Conservation (phyloP, 2,113 vertebrate genomes). For the Tupaia chinensis region DNA sequence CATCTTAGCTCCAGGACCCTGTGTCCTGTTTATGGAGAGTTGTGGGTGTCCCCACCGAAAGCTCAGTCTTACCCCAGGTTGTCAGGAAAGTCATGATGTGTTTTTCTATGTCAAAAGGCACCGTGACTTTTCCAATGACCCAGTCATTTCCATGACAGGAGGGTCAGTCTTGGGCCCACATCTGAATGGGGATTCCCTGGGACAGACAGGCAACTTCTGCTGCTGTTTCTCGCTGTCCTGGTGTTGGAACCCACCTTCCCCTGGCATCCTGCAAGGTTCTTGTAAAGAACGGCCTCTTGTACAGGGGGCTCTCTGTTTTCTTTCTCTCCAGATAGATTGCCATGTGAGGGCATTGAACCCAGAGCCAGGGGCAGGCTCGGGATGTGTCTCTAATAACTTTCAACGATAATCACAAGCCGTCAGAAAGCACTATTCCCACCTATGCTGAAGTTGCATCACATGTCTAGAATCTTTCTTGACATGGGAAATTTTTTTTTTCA, state of each 20-base stretch:
- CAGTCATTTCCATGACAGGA: not conserved
- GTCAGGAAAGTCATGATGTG: too few species aligned
- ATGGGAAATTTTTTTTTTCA: too few species aligned
- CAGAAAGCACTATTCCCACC: fast-evolving
- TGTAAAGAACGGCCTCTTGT: fast-evolving
- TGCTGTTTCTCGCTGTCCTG: not conserved
- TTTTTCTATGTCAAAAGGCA: too few species aligned
- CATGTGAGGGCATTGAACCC: not conserved
- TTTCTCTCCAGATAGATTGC: not conserved
- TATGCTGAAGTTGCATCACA: not conserved
- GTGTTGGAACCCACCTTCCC: too few species aligned
- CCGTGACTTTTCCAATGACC: too few species aligned
- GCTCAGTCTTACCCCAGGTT: too few species aligned
- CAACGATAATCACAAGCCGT: not conserved
- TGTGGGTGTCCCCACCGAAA: not conserved
- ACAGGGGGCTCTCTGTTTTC: too few species aligned
- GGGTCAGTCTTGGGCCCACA: too few species aligned
- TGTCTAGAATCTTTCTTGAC: not conserved
- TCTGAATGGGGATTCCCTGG: not conserved
- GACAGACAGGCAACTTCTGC: fast-evolving
- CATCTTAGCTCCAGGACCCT: not conserved
- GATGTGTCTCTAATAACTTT: not conserved
- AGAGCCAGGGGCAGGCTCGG: not conserved
- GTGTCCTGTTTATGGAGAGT: not conserved
- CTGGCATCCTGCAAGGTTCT: not conserved